These are phyloP conservation scores for Zaprionus obscuricornis DNA, from an alignment of 2,888 invertebrate genomes.

Conservation along the genomic window DNA sequence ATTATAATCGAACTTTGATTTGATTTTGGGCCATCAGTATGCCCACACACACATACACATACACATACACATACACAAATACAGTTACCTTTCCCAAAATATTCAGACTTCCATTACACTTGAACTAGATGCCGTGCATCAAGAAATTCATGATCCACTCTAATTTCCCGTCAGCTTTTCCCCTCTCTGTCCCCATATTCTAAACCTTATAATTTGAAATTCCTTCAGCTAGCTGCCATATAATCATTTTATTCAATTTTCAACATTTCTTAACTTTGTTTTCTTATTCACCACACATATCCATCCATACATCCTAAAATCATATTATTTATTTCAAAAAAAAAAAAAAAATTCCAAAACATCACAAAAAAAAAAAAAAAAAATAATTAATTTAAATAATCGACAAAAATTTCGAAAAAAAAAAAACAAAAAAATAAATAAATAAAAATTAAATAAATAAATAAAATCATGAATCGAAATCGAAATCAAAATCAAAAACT, in stretches of 20 bases:
- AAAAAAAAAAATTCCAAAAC: conserved; percentile 8
- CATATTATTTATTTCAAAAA: neutral
- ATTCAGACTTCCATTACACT: too few species aligned
- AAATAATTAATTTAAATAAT: too few species aligned
- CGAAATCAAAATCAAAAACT: conserved; percentile 24
- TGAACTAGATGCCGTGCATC: too few species aligned
- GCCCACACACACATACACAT: too few species aligned
- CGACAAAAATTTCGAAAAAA: too few species aligned
- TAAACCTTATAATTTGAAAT: too few species aligned
- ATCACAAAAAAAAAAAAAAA: conserved; percentile 2
- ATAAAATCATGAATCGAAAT: conserved; percentile 18
- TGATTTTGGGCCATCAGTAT: too few species aligned
- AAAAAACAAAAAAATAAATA: conserved; percentile 8
- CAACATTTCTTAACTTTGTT: conserved; percentile 55
- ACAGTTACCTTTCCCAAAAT: too few species aligned
- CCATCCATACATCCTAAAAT: conserved; percentile 3
- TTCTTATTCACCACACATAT: conserved; percentile 43
- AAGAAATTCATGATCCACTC: too few species aligned
- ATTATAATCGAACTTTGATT: too few species aligned
- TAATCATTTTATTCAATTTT: conserved; percentile 44
- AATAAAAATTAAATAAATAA: conserved; percentile 6
- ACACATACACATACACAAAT: neutral
- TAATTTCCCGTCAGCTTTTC: too few species aligned
- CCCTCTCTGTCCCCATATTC: too few species aligned
- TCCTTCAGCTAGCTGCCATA: conserved; percentile 26